Conservation (phyloP, 2,797 vertebrate species). For the Anableps anableps region DNA sequence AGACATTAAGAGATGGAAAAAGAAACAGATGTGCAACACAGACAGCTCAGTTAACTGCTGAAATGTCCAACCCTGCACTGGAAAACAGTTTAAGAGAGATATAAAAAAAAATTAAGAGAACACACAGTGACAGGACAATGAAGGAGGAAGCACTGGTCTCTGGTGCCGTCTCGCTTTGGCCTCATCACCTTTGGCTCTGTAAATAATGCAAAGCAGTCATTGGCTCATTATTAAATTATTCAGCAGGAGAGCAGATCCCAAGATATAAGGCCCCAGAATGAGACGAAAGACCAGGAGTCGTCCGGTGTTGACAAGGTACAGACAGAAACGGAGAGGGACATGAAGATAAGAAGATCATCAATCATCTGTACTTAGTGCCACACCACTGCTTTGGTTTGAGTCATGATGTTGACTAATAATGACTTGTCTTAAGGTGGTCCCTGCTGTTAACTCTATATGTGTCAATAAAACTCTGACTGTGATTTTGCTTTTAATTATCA, state of each 20-base stretch:
- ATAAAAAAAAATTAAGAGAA: not conserved
- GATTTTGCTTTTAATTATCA: not conserved
- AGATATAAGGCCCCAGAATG: constrained; percentile 68
- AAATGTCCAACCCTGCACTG: not conserved
- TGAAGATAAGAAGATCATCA: constrained; percentile 15
- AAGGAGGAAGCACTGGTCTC: constrained; percentile 26
- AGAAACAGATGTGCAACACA: not conserved
- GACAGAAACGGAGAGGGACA: constrained; percentile 20
- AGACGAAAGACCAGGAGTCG: constrained; percentile 49
- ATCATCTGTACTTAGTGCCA: constrained; percentile 31
- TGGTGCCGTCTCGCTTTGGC: constrained; percentile 60
- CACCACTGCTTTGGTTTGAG: constrained; percentile 34
- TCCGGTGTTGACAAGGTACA: constrained; percentile 15
- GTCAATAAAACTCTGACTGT: constrained; percentile 58
- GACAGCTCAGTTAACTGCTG: not conserved
- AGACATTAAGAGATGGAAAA: not conserved
- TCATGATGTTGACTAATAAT: constrained; percentile 54
- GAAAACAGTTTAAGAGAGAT: not conserved
- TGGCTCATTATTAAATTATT: constrained; percentile 87
- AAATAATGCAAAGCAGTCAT: constrained; percentile 85
- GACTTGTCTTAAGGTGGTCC: constrained; percentile 41
- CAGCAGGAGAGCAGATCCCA: constrained; percentile 74
- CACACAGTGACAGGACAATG: constrained; percentile 1
- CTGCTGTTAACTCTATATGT: constrained; percentile 44
- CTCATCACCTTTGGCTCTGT: constrained; percentile 82